These are phyloP conservation scores for Melanostigma gelatinosum DNA, from an alignment of 2,113 vertebrate species.

Conservation along the genomic window DNA sequence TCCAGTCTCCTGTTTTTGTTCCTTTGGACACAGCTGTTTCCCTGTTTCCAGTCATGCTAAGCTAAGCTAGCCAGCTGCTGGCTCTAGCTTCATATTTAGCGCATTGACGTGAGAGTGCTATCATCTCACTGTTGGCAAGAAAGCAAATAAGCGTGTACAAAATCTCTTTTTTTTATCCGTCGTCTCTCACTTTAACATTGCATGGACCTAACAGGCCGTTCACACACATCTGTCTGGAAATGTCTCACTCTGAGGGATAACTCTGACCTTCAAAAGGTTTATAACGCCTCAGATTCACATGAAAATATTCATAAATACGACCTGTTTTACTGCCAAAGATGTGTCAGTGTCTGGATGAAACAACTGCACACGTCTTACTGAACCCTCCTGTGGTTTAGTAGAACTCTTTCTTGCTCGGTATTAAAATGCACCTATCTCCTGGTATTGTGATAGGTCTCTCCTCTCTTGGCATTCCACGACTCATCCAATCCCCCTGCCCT, in stretches of 20 bases:
- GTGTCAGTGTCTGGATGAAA: constrained; percentile 1
- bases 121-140: background rate
- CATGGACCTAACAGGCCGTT: background rate
- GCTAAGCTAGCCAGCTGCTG: background rate
- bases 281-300: background rate
- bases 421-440: constrained; percentile 19
- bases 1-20: background rate
- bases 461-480: constrained; percentile 60
- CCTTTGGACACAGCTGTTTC: background rate
- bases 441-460: constrained; percentile 54
- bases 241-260: background rate
- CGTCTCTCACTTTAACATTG: background rate
- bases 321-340: background rate
- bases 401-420: background rate
- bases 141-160: background rate
- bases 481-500: constrained; percentile 43
- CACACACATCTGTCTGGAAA: background rate
- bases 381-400: background rate
- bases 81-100: background rate
- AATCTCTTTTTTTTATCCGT: background rate
- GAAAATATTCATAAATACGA: background rate
- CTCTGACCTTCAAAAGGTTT: background rate
- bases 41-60: background rate
- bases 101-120: background rate
- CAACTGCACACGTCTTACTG: background rate